These are phyloP conservation scores for Rhinophrynus dorsalis DNA, from an alignment of 2,797 vertebrate species.

Conservation along the genomic window DNA sequence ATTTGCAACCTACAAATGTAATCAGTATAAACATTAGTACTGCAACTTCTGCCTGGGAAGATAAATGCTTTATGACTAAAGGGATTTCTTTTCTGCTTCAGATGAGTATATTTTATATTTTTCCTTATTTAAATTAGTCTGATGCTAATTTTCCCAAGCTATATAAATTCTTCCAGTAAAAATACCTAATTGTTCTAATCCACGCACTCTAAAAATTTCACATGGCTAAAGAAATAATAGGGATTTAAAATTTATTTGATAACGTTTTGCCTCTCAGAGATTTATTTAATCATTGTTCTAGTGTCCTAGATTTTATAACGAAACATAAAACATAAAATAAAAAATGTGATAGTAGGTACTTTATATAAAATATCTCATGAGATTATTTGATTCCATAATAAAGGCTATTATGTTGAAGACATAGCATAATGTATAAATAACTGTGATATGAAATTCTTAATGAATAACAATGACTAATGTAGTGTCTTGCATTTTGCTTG, in stretches of 20 bases:
- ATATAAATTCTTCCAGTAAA: background rate
- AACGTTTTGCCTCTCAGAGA: background rate
- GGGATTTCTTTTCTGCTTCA: slow-evolving; percentile 31
- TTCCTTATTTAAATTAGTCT: slow-evolving; percentile 11
- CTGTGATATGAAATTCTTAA: background rate
- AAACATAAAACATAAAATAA: too few species aligned
- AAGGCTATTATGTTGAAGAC: background rate
- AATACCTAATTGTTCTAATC: background rate
- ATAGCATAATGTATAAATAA: background rate
- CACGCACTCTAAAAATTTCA: background rate
- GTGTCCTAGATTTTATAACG: slow-evolving; percentile 20
- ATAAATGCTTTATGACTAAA: slow-evolving; percentile 46
- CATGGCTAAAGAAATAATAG: background rate
- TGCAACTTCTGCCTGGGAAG: slow-evolving; percentile 30
- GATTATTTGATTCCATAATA: background rate
- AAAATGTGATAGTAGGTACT: background rate
- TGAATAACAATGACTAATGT: too few species aligned
- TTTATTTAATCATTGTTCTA: slow-evolving; percentile 21
- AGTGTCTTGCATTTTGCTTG: too few species aligned
- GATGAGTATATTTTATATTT: slow-evolving; percentile 23
- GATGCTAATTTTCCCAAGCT: background rate
- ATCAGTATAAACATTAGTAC: slow-evolving; percentile 44
- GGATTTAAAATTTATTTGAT: slow-evolving; percentile 1
- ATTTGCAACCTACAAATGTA: slow-evolving; percentile 47
- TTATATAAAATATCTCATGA: background rate